A percentile compares a stretch with the other conserved stretches of the same genome.
These are phyloP conservation scores for Pseudomyrmex concolor DNA, from an alignment of 1,140 invertebrate genomes.

Conservation along the genomic window DNA sequence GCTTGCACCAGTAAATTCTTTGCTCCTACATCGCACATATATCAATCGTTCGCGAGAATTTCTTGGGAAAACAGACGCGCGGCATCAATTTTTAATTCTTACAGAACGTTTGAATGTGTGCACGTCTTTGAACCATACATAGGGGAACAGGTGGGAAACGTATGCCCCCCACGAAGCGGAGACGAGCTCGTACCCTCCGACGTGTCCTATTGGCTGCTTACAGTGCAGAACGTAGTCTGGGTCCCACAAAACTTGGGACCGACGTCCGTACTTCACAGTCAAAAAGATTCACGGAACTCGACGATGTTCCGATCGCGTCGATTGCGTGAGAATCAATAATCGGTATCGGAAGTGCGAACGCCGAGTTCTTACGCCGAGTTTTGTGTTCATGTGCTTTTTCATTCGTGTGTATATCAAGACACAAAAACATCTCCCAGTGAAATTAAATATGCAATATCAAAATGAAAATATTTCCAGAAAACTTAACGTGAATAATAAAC, in stretches of 20 bases:
- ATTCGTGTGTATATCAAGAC: background rate
- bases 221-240: slow-evolving; percentile 27
- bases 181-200: slow-evolving; percentile 71
- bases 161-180: slow-evolving; percentile 65
- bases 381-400: slow-evolving; percentile 12
- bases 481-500: slow-evolving; percentile 28
- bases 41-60: background rate
- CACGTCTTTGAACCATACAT: slow-evolving; percentile 34
- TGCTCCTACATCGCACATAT: background rate
- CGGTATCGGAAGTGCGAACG: background rate
- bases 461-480: background rate
- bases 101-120: slow-evolving; percentile 35
- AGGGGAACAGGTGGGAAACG: slow-evolving; percentile 26
- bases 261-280: slow-evolving; percentile 17
- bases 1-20: too few relatives aligned
- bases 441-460: background rate
- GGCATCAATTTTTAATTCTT: slow-evolving; percentile 13
- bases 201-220: slow-evolving; percentile 70
- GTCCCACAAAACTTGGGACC: slow-evolving; percentile 69
- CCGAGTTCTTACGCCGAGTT: background rate
- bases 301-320: slow-evolving; percentile 11
- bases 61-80: background rate
- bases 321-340: slow-evolving; percentile 1
- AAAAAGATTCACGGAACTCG: slow-evolving; percentile 48
- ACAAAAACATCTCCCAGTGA: background rate